These are phyloP conservation scores for Coluber constrictor DNA, from an alignment of 2,797 vertebrate species.

Conservation along the genomic window DNA sequence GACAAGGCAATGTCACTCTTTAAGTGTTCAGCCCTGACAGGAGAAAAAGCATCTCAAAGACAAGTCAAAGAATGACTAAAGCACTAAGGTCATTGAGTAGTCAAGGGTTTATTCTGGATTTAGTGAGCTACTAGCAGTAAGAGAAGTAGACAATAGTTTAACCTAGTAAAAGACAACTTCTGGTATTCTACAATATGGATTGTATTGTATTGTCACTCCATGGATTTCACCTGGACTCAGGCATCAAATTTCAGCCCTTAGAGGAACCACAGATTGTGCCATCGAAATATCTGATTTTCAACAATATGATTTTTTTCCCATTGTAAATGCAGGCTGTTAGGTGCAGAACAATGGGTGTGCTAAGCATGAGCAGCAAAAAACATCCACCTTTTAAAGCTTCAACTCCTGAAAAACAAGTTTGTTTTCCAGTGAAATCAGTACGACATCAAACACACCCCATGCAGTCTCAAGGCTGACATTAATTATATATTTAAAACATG, in stretches of 20 bases:
- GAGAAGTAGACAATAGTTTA: background rate
- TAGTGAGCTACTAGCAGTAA: background rate
- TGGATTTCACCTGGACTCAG: background rate
- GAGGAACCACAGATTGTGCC: background rate
- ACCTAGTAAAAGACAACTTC: background rate
- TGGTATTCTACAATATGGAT: background rate
- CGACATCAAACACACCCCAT: background rate
- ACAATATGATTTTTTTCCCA: background rate
- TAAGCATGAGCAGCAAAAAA: background rate
- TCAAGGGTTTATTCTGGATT: background rate
- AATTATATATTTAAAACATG: background rate
- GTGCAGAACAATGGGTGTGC: background rate
- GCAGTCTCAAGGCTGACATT: background rate
- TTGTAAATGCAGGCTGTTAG: background rate
- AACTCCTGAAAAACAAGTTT: background rate
- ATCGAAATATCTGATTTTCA: background rate
- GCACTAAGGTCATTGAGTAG: background rate
- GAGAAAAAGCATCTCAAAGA: background rate
- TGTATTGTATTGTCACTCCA: background rate
- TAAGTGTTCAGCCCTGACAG: background rate
- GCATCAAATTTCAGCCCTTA: background rate
- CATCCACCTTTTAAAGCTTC: background rate
- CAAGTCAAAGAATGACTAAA: background rate
- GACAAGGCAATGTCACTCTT: background rate
- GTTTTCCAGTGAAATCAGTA: background rate